These are phyloP conservation scores for Hydrolagus affinis DNA, from an alignment of 2,113 vertebrate species.

Conservation along the genomic window DNA sequence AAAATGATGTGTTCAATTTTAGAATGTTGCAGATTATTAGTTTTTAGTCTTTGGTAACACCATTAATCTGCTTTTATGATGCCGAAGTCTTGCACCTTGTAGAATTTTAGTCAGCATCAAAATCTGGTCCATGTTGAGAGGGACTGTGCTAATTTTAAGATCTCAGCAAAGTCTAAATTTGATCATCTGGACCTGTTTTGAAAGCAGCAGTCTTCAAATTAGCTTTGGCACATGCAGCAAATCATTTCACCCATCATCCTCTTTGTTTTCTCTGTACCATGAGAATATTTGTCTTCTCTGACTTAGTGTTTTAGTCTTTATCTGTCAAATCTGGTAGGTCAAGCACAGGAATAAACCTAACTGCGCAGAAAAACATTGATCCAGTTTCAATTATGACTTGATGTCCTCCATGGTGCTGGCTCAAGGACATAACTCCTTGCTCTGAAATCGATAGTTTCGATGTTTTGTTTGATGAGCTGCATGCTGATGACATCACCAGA, in stretches of 20 bases:
- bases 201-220: not conserved
- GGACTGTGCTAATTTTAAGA: not conserved
- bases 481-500: too few relatives aligned
- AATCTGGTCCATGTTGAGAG: too few relatives aligned
- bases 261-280: not conserved
- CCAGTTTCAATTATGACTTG: too few relatives aligned
- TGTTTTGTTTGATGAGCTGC: too few relatives aligned
- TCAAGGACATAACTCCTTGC: not conserved
- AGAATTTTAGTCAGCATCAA: too few relatives aligned
- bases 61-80: too few relatives aligned
- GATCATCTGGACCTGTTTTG: not conserved
- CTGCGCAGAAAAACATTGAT: not conserved
- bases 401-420: not conserved
- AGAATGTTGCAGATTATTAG: too few relatives aligned
- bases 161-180: not conserved
- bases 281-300: not conserved
- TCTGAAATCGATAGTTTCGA: too few relatives aligned
- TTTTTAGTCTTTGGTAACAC: too few relatives aligned
- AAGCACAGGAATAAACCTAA: not conserved
- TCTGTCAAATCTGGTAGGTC: not conserved
- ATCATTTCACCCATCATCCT: not conserved
- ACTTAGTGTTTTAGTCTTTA: not conserved
- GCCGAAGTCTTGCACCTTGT: too few relatives aligned
- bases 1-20: too few relatives aligned
- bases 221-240: not conserved